Percentiles rank a stretch among this genome's conserved stretches.
phyloP scores from a whole-genome alignment of 2,113 vertebrate genomes.

The Oncorhynchus tshawytscha region DNA sequence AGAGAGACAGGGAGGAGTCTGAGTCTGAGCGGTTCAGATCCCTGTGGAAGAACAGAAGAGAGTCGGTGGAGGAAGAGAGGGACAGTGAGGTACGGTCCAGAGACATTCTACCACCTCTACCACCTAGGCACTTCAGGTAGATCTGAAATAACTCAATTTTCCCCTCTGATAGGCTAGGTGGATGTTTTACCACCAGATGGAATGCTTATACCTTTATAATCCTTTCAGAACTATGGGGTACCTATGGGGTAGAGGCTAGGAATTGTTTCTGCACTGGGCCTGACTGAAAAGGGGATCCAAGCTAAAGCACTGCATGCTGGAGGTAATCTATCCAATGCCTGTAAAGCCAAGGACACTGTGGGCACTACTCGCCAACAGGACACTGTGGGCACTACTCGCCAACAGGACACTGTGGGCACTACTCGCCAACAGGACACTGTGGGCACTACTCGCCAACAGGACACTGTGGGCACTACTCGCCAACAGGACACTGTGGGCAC shows the following conservation, averaged over 20 bases:
- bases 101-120: too few species aligned
- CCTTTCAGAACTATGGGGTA: too few species aligned
- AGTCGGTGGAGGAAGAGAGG: conserved; percentile 6
- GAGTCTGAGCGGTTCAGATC: conserved; percentile 93
- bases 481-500: conserved; percentile 20
- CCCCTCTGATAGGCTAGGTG: neutral
- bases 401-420: conserved; percentile 23
- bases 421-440: conserved; percentile 27
- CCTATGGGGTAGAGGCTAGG: neutral
- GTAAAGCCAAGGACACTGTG: conserved; percentile 36
- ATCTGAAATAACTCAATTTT: too few species aligned
- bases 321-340: conserved; percentile 38
- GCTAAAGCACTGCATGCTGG: conserved; percentile 47
- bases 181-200: too few species aligned
- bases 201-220: too few species aligned
- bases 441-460: conserved; percentile 33
- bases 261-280: too few species aligned
- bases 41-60: conserved; percentile 61
- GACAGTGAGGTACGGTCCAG: too few species aligned
- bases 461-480: conserved; percentile 37
- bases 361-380: too few species aligned
- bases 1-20: conserved; percentile 90
- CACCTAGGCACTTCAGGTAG: too few species aligned
- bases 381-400: too few species aligned
- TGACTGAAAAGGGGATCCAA: neutral